These are phyloP conservation scores for Diadumene lineata DNA, from an alignment of 92 coral and sea anemone genomes.

Conservation along the genomic window DNA sequence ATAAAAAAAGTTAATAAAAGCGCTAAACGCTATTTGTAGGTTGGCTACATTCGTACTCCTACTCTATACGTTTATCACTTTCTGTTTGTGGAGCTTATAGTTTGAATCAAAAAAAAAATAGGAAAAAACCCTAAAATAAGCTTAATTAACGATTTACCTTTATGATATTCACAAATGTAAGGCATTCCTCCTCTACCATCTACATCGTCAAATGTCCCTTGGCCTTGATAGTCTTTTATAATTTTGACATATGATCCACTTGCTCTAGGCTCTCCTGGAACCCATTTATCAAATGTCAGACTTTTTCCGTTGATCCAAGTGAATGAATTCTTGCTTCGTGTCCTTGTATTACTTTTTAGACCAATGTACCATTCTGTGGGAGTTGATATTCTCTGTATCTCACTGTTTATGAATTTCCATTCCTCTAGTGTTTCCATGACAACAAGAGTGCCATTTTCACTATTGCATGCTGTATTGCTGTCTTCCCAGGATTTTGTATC, in stretches of 20 bases:
- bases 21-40: too few relatives aligned
- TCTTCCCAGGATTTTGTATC: neutral
- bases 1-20: too few relatives aligned
- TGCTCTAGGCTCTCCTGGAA: too few relatives aligned
- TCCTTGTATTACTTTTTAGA: neutral
- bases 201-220: neutral
- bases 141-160: too few relatives aligned
- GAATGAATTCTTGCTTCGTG: too few relatives aligned
- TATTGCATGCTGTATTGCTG: neutral
- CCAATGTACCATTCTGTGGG: constrained; percentile 18
- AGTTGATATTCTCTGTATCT: constrained; percentile 8
- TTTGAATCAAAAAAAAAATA: too few relatives aligned
- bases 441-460: constrained; percentile 5
- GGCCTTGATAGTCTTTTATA: neutral
- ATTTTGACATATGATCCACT: neutral
- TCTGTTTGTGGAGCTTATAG: too few relatives aligned
- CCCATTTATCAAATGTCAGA: neutral
- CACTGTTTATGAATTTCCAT: constrained; percentile 5
- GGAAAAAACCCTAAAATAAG: too few relatives aligned
- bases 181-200: neutral
- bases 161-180: constrained; percentile 4
- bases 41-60: too few relatives aligned
- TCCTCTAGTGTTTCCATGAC: constrained; percentile 19
- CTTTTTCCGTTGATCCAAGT: constrained; percentile 5
- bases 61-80: too few relatives aligned